Conservation (phyloP, 2,888 invertebrate genomes). For the Augochlorella aurata region DNA sequence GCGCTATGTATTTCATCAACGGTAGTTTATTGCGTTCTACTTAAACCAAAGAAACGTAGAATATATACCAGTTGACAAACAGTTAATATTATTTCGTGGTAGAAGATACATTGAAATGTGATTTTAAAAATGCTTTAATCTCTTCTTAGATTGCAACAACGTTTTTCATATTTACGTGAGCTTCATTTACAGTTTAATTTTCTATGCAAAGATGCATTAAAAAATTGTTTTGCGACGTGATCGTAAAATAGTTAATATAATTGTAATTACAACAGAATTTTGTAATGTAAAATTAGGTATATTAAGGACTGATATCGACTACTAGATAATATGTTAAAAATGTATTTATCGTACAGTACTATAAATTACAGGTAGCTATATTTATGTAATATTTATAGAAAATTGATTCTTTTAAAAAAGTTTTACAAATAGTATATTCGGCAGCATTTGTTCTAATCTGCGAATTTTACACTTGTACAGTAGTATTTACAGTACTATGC, state of each 20-base stretch:
- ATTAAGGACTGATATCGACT: constrained; percentile 47
- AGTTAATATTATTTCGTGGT: constrained; percentile 41
- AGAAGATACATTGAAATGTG: constrained; percentile 35
- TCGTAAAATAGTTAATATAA: constrained; percentile 6
- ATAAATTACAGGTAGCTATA: constrained; percentile 57
- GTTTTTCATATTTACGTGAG: constrained; percentile 27
- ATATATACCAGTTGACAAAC: constrained; percentile 70
- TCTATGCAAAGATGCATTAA: constrained; percentile 26
- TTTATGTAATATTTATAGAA: constrained; percentile 59
- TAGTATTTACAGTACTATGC: constrained; percentile 64
- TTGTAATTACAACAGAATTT: constrained; percentile 23
- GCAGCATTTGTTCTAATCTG: constrained; percentile 60
- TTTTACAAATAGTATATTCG: constrained; percentile 60
- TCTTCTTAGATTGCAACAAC: constrained; percentile 7
- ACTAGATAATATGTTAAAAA: constrained; percentile 41
- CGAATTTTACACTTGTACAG: constrained; percentile 55
- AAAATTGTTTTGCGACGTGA: constrained; percentile 16
- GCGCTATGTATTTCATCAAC: constrained; percentile 75
- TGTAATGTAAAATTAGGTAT: constrained; percentile 30
- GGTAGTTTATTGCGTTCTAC: constrained; percentile 72
- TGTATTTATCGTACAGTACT: constrained; percentile 54
- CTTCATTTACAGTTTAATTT: constrained; percentile 11
- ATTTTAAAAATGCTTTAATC: constrained; percentile 46
- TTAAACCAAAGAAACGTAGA: constrained; percentile 78
- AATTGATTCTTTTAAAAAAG: constrained; percentile 56